phyloP scores from a whole-genome alignment of 2,113 vertebrate species.

The Paracanthobrama guichenoti region DNA sequence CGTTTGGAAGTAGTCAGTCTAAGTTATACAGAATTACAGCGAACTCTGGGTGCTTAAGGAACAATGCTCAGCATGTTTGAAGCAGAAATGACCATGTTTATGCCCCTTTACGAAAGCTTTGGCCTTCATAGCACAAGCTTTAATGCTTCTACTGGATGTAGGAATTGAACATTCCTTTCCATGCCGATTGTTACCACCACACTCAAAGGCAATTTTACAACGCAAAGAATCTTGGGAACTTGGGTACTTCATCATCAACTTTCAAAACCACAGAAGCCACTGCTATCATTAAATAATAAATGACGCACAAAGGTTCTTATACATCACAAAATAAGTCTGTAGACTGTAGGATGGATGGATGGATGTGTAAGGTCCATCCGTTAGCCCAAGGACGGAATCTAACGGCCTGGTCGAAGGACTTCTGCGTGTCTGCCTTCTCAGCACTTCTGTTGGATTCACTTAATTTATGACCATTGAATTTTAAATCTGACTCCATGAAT shows the following conservation, averaged over 20 bases:
- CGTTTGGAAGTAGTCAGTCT: not conserved
- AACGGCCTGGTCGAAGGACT: too few species aligned
- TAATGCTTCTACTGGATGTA: not conserved
- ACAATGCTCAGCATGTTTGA: not conserved
- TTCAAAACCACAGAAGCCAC: not conserved
- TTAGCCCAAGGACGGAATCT: too few species aligned
- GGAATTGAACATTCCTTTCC: not conserved
- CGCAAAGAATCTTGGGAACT: not conserved
- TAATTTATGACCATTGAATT: too few species aligned
- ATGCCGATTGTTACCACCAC: not conserved
- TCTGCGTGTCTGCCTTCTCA: too few species aligned
- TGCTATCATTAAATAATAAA: not conserved
- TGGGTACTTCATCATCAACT: not conserved
- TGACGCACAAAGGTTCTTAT: not conserved
- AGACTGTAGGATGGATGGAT: too few species aligned
- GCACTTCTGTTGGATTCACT: too few species aligned
- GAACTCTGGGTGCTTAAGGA: not conserved
- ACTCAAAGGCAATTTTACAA: too few species aligned
- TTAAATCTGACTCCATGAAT: too few species aligned
- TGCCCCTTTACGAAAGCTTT: not conserved
- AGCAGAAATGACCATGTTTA: not conserved
- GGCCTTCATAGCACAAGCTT: not conserved
- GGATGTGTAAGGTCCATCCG: too few species aligned
- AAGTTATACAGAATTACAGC: not conserved
- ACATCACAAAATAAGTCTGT: too few species aligned